Evolutionary conservation across 2,888 invertebrate species (phyloP), one percentile per base, ranked within the genome.

Genomic region (Andrena haemorrhoa): DNA sequence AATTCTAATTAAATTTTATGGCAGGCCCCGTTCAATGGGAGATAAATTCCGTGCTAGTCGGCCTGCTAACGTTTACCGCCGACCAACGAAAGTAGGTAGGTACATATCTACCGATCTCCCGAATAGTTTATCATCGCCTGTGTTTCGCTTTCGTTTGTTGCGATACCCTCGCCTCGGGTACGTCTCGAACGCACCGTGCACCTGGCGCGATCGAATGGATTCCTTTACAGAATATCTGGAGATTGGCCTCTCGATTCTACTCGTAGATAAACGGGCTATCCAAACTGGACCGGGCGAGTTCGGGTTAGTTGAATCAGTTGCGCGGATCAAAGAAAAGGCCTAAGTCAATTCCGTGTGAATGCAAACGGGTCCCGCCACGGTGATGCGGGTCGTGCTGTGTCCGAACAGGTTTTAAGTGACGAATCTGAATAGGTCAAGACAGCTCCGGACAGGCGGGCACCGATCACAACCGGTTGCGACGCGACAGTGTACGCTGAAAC

Each of bases 1-100:
- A 49, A 83, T 83, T 82, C 65, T 78, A 82, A 82, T 83, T 82
- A 77, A 83, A 82, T 66, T 82, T 83, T 82, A 83, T 71, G 53
- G 35, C 23, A 35, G 35, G 26, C 10, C 8, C 33, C 29, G 47
- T 75, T 65, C 51, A 74, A 80, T 70, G 60, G 69, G 16, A 60
- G 49, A 81, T 81, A 81, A 81, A 81, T 80, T 74, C 51, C 29
- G 33, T n/a, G 33, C 58, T 29, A 3, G 10, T n/a, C 35, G 63
- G 49, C 20, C 41, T 61, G 41, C 49, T 53, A 53, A 65, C 65
- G 41, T 73, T 53, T 6, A 16, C 47, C n/a, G 41, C 16, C 23
- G 26, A 80, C 64, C 64, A 51, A 79, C 72, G 60, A 31, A 75
- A 16, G 33, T 49, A 41, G 29, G 29, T 29, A 29, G 41, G 41